Base-by-base conservation (phyloP, 2,888 invertebrate genomes). In the Aspidiotus destructor region DNA sequence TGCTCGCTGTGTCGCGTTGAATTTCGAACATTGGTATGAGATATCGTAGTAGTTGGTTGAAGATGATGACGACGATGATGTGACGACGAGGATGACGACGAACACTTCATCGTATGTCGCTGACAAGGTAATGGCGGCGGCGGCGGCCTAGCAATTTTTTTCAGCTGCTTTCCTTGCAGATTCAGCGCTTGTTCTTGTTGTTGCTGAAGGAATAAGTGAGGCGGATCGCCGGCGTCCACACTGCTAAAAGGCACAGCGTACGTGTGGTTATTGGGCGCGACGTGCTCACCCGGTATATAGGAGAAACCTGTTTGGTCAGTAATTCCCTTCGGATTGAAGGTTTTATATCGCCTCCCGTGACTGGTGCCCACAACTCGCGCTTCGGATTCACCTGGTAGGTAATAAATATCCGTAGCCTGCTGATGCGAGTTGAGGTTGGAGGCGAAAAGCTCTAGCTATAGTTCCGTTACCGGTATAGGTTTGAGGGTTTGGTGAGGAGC, bases 381-480 rank as follows among this genome's bases (percentile, higher is more conserved):
- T 72, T 80, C 78, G 69, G 77, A 67, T 48, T 67, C 82, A 76
- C 82, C 83, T 75, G 86, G 85, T 82, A 87, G 81, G 73, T 78
- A 84, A 85, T 87, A 82, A 82, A 87, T 80, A 83, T 87, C 85
- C 82, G 86, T 82, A 84, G 86, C 76, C 28, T 28, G 28, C 28
- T 28, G 28, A 73, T 79, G 79, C 77, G 79, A 58, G 48, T 44
- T 41, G 62, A 54, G 55, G 62, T 69, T 77, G 82, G 89, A 89
- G 85, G 90, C 89, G 88, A 89, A 89, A 81, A 89, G 88, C 84
- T 91, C 90, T 90, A 91, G 91, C 90, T 91, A 92, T 88, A 92
- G 90, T 78, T 91, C 92, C 82, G 92, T 92, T 75, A 91, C 90
- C 73, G 92, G 92, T 76, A 91, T 88, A 17, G 89, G 88, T 76